Evolutionary conservation across 1,140 invertebrate species (phyloP).

Genomic region (Chlorops oryzae): DNA sequence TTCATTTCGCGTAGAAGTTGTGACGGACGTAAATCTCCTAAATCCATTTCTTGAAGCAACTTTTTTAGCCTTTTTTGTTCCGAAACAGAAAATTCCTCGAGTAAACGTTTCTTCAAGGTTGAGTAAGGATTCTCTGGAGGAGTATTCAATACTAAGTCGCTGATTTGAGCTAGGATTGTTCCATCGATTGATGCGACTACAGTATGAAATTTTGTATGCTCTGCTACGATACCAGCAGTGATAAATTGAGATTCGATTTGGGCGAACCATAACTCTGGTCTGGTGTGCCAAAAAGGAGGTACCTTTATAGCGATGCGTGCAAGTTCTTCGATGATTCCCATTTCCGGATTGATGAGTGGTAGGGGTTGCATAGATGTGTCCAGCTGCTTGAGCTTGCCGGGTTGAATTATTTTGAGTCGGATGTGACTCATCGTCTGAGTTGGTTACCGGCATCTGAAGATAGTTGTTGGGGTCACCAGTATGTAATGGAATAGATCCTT

Average conservation of each 20-base stretch:
- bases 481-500: too few species aligned
- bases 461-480: too few species aligned
- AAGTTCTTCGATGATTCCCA: too few species aligned
- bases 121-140: slow-evolving; percentile 15
- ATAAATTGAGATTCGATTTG: slow-evolving; percentile 18
- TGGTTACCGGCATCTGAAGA: too few species aligned
- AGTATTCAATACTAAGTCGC: slow-evolving; percentile 12
- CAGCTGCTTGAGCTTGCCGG: too few species aligned
- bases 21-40: slow-evolving; percentile 25
- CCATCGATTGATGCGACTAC: slow-evolving; percentile 5
- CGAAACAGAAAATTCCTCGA: slow-evolving; percentile 14
- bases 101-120: not conserved
- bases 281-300: slow-evolving; percentile 18
- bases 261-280: slow-evolving; percentile 21
- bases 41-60: slow-evolving; percentile 21
- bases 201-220: slow-evolving; percentile 2
- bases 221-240: not conserved
- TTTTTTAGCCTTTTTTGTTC: slow-evolving; percentile 19
- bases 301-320: slow-evolving; percentile 1
- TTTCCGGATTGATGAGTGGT: too few species aligned
- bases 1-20: slow-evolving; percentile 20
- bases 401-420: too few species aligned
- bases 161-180: slow-evolving; percentile 7
- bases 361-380: too few species aligned
- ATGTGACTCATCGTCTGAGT: too few species aligned